phyloP scores from a whole-genome alignment of 2,113 vertebrate genomes.

The Menura novaehollandiae region DNA sequence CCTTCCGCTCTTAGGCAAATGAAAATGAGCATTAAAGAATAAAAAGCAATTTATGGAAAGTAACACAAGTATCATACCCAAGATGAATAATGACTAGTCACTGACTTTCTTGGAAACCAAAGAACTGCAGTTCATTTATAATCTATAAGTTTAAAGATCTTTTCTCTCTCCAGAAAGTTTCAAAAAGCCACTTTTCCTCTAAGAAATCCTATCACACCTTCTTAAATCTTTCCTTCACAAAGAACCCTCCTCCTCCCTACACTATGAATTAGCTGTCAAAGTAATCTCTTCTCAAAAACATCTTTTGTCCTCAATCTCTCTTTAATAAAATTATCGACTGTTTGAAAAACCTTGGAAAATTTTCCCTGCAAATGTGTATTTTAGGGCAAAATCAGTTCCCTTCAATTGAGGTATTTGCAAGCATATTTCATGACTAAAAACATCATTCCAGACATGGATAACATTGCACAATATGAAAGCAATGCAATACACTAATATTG shows the following conservation, averaged over 20 bases:
- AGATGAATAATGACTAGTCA: not conserved
- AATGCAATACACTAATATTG: not conserved
- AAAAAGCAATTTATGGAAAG: not conserved
- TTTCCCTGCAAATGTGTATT: not conserved
- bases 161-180: not conserved
- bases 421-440: not conserved
- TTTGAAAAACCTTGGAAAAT: not conserved
- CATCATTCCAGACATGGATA: not conserved
- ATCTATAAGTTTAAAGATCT: not conserved
- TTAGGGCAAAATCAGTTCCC: not conserved
- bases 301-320: not conserved
- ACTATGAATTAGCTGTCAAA: not conserved
- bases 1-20: not conserved
- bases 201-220: not conserved
- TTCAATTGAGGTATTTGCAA: not conserved
- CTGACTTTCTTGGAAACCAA: not conserved
- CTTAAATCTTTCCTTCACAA: not conserved
- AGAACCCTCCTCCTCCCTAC: not conserved
- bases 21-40: not conserved
- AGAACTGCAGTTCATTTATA: not conserved
- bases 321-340: not conserved
- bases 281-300: not conserved
- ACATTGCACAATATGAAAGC: not conserved
- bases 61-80: not conserved
- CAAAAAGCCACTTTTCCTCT: not conserved